Evolutionary conservation across 2,888 invertebrate genomes (phyloP), one percentile per base, ranked within the genome.

Genomic region (Gymnocheta viridis): DNA sequence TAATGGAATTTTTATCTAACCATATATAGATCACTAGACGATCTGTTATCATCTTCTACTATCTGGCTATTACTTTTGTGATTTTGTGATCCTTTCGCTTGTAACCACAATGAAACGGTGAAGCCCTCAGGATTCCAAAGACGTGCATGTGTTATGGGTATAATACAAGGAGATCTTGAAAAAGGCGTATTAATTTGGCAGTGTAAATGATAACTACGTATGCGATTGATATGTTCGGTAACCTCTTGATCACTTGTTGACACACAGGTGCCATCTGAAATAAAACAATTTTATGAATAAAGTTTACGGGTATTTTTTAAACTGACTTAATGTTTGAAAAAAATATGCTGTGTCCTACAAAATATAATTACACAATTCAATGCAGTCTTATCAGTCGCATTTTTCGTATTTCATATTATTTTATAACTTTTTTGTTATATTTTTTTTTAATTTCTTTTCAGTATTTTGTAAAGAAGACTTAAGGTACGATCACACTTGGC

Each of bases 51-150:
- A 29, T 91, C 91, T 2, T 91, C 91, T 7, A 88, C 88, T 2
- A 89, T 74, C 41, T 89, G 89, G 22, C 88, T 88, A 22, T 86
- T 87, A 70, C 88, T 89, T 74, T 90, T 90, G 56, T 89, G 89
- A 38, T 84, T 82, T 38, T 88, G 88, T 44, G 88, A 88, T 19
- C 87, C 87, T 70, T 90, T 90, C 2, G 91, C 73, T 82, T 91
- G 89, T 70, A 92, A 85, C 92, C 92, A 92, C 0, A 91, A 78
- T 0, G 92, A 90, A 5, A 91, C 60, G 0, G 91, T 92, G 27
- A 91, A 86, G 0, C 92, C 92, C 2, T 90, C 89, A 22, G 86
- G 88, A 9, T 88, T 88, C 91, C 91, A 92, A 5, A 92, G 81
- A 4, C 89, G 89, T 0, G 89, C 87, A 82, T 90, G 88, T 1